Evolutionary conservation across 2,113 vertebrate species (phyloP), one percentile per base, ranked within the genome.

Genomic region (Hoplias malabaricus): DNA sequence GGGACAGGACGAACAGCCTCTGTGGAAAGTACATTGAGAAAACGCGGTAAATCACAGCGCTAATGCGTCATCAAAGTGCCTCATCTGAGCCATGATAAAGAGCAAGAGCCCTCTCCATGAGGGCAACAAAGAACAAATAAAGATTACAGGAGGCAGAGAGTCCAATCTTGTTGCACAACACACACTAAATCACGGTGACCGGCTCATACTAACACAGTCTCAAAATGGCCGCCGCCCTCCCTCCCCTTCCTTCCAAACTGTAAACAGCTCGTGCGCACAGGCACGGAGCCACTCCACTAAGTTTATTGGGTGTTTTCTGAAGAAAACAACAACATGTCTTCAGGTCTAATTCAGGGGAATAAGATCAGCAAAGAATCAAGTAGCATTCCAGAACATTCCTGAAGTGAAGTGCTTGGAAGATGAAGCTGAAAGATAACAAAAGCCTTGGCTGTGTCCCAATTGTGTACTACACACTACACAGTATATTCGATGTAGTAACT

Each of bases 1-100:
- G 19, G 57, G 56, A 75, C 77, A 36, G 77, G 68, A 84, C 78
- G 86, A 85, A 86, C 79, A 82, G 54, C 62, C 69, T 82, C 83
- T 88, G 85, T 84, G 82, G 84, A 80, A 79, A 74, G 73, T 34
- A 29, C 61, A 33, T 36, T 16, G 23, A 61, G 21, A 54, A 82
- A 54, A 82, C 31, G 25, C 73, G 62, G 85, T 90, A 87, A 91
- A 90, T 88, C 83, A 87, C 63, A 38, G 1, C 11, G 48, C 71
- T 83, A 90, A 88, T 87, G 80, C 83, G 83, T 89, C 86, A 87
- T 90, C 85, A 88, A 87, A 84, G 79, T 89, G 88, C 87, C 89
- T 86, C 67, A 19, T 67, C 75, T 46, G 13, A 74, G 33, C 50
- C 34, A 62, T 77, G 66, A 86, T 71, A 61, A 78, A 75, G 84